Percentiles rank a stretch among this genome's conserved stretches.
These are phyloP conservation scores for Rhorus exstirpatorius DNA, from an alignment of 2,888 invertebrate species.

Conservation along the genomic window DNA sequence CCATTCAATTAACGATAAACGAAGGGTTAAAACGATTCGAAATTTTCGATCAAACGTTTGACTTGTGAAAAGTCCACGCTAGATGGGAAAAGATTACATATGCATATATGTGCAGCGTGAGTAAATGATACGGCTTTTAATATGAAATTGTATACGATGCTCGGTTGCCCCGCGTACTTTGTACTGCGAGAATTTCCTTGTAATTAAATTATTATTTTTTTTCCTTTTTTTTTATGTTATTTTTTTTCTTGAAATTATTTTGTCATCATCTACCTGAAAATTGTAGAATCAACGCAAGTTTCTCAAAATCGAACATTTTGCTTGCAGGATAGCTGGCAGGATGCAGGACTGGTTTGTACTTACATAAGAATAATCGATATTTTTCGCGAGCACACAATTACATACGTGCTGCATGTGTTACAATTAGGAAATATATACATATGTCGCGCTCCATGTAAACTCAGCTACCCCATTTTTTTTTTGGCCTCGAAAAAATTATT, in stretches of 20 bases:
- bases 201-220: slow-evolving; percentile 7
- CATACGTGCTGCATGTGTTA: not conserved
- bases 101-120: not conserved
- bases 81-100: not conserved
- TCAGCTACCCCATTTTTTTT: too few species aligned
- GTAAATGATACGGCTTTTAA: not conserved
- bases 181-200: slow-evolving; percentile 3
- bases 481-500: too few species aligned
- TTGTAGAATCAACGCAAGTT: slow-evolving; percentile 52
- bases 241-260: slow-evolving; percentile 1
- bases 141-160: slow-evolving; percentile 7
- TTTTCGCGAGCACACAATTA: slow-evolving; percentile 27
- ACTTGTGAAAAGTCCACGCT: not conserved
- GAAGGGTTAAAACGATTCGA: not conserved
- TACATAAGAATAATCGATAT: slow-evolving; percentile 58
- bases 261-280: slow-evolving; percentile 10
- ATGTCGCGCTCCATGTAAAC: too few species aligned
- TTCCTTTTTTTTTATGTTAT: not conserved
- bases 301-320: slow-evolving; percentile 69
- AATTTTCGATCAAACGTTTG: not conserved
- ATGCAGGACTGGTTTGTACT: slow-evolving; percentile 71
- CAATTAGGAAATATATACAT: too few species aligned
- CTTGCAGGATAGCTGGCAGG: slow-evolving; percentile 71
- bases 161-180: slow-evolving; percentile 61
- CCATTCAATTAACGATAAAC: not conserved